These are phyloP conservation scores for Ceratoteleas bidentatus DNA, from an alignment of 1,140 invertebrate genomes.

Conservation along the genomic window DNA sequence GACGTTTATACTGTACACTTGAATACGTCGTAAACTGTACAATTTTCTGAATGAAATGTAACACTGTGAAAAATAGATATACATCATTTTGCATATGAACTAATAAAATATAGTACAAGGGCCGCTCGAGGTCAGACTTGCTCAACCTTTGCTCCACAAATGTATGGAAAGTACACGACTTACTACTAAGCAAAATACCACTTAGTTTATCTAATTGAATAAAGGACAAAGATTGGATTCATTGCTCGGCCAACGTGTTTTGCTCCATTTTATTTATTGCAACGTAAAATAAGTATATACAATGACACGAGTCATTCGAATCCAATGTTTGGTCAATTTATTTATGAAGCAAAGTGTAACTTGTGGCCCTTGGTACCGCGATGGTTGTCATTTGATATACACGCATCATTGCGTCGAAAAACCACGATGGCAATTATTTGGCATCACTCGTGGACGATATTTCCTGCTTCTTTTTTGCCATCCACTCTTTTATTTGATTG, in stretches of 20 bases:
- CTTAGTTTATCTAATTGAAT: no score
- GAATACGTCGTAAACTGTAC: neutral
- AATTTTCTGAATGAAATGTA: neutral
- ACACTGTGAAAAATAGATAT: neutral
- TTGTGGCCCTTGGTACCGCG: neutral
- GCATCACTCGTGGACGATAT: slow-evolving; percentile 47
- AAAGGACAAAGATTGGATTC: no score
- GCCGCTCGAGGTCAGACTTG: no score
- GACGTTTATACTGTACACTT: neutral
- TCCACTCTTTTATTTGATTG: slow-evolving; percentile 91
- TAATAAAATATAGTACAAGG: neutral
- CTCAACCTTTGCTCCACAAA: no score
- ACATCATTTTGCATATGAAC: neutral
- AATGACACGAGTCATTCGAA: neutral
- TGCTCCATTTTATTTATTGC: no score
- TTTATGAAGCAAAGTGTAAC: neutral
- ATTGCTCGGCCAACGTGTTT: no score
- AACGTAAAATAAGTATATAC: neutral
- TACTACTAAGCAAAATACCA: no score
- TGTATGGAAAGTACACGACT: no score
- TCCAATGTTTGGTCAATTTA: neutral
- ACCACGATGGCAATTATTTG: slow-evolving; percentile 17
- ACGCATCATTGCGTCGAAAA: neutral
- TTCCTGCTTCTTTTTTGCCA: slow-evolving; percentile 83
- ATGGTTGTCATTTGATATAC: neutral